phyloP scores from a whole-genome alignment of 2,113 vertebrate species.

The Gobiocypris rarus region DNA sequence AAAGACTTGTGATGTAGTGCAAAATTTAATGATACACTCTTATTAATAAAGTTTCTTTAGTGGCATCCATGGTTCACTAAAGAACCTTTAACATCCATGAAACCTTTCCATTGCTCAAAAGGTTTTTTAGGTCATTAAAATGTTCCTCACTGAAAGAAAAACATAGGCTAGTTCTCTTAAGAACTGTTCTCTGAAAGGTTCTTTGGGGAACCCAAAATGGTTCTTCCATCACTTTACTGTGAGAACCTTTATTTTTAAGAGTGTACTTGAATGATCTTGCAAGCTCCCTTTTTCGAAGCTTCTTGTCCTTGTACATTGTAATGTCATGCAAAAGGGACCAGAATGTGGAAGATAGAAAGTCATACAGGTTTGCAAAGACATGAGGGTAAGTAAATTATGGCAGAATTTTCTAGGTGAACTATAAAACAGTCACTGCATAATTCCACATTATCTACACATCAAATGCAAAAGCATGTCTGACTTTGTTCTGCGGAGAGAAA shows the following conservation, averaged over 20 bases:
- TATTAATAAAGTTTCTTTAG: neutral
- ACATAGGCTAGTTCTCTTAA: neutral
- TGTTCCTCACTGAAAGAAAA: neutral
- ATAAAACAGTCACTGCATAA: neutral
- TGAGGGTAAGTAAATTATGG: neutral
- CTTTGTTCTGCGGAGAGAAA: neutral
- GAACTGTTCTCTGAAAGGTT: neutral
- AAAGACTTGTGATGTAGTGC: neutral
- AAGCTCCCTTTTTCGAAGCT: neutral
- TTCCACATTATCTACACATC: slow-evolving; percentile 28
- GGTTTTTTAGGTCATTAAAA: neutral
- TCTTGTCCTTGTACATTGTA: neutral
- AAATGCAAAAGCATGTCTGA: slow-evolving; percentile 33
- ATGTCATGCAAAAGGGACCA: neutral
- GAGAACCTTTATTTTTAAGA: neutral
- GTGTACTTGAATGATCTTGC: neutral
- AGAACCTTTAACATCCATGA: neutral
- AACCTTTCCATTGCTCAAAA: neutral
- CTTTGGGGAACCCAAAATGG: neutral
- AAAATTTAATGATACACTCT: neutral
- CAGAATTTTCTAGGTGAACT: neutral
- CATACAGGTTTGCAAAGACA: neutral
- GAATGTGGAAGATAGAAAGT: neutral
- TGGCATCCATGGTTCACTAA: neutral
- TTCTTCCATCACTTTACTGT: neutral